Evolutionary conservation across 2,113 vertebrate species (phyloP), one percentile per base, ranked within the genome.

Genomic region (Apeltes quadracus): DNA sequence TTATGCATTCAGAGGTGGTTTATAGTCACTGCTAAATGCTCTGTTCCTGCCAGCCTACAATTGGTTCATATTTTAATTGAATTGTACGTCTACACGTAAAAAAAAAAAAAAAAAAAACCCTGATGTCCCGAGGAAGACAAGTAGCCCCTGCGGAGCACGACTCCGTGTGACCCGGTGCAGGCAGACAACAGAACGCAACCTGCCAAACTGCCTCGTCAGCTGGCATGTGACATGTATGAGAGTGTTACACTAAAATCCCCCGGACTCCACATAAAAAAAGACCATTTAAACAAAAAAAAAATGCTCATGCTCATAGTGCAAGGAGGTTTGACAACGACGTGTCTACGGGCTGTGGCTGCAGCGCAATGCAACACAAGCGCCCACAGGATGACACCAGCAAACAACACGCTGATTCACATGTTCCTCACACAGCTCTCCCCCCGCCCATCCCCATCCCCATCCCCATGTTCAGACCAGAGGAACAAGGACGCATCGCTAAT

Each of bases 291-390:
- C n/a, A n/a, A n/a, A n/a, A n/a, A n/a, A n/a, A n/a, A n/a, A n/a
- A n/a, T n/a, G n/a, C n/a, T n/a, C n/a, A n/a, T 73, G 73, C 75
- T 65, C 44, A 32, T n/a, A 36, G 48, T 57, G 51, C 32, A 44
- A 69, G 63, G 50, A 50, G 34, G 61, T 70, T 51, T 64, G 46
- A 70, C 77, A 85, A 67, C 80, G 79, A 87, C 86, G 87, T 81
- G 83, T 67, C 50, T n/a, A n/a, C n/a, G 66, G 69, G 76, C 78
- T 91, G 85, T 65, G 83, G 78, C 81, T 91, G 86, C 86, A 87
- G 77, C 65, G 78, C 75, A 80, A 74, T 81, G 76, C 76, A 73
- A 81, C 75, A 82, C 80, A 67, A 72, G 58, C 44, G 75, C 65
- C 62, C 54, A 51, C 46, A 65, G 54, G 32, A 44, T 84, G 80